Percentiles rank a stretch among this genome's conserved stretches.
phyloP scores from a whole-genome alignment of 2,888 invertebrate species.

The Cosmopolites sordidus region DNA sequence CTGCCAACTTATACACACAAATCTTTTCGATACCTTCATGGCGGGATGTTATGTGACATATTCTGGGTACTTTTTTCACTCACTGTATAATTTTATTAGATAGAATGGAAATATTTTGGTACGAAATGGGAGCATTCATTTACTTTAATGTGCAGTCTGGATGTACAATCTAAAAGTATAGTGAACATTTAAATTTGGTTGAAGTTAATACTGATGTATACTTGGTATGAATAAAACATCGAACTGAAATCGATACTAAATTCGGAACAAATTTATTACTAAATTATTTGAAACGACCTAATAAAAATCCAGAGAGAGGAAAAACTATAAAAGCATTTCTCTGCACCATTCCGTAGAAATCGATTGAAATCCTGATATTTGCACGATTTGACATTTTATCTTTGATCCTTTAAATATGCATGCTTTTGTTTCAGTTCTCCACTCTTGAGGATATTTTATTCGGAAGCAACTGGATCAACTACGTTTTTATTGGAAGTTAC shows the following conservation, averaged over 20 bases:
- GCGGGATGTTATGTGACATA: too few species aligned
- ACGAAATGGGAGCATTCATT: too few species aligned
- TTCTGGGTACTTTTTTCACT: too few species aligned
- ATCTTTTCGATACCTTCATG: too few species aligned
- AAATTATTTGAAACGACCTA: constrained; percentile 25
- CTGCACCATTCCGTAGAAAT: constrained; percentile 22
- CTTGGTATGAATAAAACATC: constrained; percentile 18
- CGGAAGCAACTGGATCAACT: constrained; percentile 22
- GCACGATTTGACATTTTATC: constrained; percentile 26
- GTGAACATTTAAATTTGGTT: constrained; percentile 7
- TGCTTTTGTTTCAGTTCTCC: constrained; percentile 26
- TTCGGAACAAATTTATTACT: constrained; percentile 22
- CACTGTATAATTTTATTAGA: too few species aligned
- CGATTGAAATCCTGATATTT: constrained; percentile 25
- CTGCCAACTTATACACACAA: too few species aligned
- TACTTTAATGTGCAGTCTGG: too few species aligned
- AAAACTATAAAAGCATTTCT: constrained; percentile 27
- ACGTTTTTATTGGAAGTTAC: constrained; percentile 23
- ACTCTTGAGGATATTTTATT: constrained; percentile 23
- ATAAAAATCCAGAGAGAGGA: constrained; percentile 22
- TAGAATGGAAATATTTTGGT: too few species aligned
- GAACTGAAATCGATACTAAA: constrained; percentile 12
- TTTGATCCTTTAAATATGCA: constrained; percentile 27
- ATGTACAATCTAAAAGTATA: too few species aligned
- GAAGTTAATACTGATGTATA: constrained; percentile 12